Percentiles rank a stretch among this genome's conserved stretches.
Conservation (phyloP, 2,888 invertebrate genomes). For the Polydrusus pterygomalis region DNA sequence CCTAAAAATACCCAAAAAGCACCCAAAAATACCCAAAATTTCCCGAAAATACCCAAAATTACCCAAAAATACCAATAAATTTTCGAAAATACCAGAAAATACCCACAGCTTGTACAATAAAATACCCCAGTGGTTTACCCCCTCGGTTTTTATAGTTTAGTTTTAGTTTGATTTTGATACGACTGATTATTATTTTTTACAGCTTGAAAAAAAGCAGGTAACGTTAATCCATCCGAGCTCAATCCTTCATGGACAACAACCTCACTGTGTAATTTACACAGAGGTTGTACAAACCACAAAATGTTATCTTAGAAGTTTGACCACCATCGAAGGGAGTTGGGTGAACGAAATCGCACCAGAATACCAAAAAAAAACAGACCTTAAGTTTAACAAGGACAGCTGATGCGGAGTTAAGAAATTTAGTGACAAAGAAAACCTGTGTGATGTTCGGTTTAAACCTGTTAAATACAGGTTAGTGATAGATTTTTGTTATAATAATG, state of each 20-base stretch:
- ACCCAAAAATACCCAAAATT: too few relatives aligned
- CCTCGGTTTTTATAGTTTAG: too few relatives aligned
- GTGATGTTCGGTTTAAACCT: background rate
- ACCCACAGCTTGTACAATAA: too few relatives aligned
- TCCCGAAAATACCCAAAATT: too few relatives aligned
- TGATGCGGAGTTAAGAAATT: conserved; percentile 11
- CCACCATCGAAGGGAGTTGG: conserved; percentile 89
- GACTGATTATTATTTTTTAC: too few relatives aligned
- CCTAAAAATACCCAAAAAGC: too few relatives aligned
- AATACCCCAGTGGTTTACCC: too few relatives aligned
- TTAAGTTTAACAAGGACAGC: conserved; percentile 58
- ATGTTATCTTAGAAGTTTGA: conserved; percentile 86
- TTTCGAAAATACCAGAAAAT: too few relatives aligned
- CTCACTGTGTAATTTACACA: conserved; percentile 85
- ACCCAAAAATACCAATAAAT: too few relatives aligned
- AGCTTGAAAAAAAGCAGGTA: conserved; percentile 79
- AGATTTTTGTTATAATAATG: background rate
- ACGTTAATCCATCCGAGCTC: conserved; percentile 92
- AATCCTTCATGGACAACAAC: conserved; percentile 81
- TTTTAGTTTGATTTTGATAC: too few relatives aligned
- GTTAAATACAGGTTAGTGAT: background rate
- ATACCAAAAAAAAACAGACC: conserved; percentile 67
- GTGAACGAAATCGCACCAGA: conserved; percentile 77
- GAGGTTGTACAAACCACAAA: conserved; percentile 92
- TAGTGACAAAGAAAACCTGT: background rate